Base-by-base conservation (phyloP, 1,140 invertebrate species). In the Papilio dardanus region DNA sequence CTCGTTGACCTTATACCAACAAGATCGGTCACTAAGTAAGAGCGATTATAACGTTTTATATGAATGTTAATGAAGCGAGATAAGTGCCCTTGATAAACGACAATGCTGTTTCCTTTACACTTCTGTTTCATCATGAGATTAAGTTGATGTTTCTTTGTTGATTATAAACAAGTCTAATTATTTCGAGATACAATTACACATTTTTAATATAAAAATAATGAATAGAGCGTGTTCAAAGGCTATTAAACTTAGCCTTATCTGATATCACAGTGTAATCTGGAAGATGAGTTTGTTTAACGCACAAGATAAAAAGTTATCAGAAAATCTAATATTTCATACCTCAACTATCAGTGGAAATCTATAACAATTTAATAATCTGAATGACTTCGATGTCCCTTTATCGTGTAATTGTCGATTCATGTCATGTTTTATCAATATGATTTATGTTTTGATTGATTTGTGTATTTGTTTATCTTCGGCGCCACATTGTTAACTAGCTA, bases 171-270 rank as follows among this genome's bases (percentile, higher is more conserved):
- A n/a, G n/a, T n/a, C n/a, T n/a, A n/a, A n/a, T 40, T 50, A 14
- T 30, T 46, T 71, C 19, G 28, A 7, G 21, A 24, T 40, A 30
- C n/a, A 46, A 46, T 46, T 67, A 79, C 42, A 74, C 65, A 24
- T 78, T 42, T 28, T 16, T 67, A 62, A 74, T 77, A 75, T 76
- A 65, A 76, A 40, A 30, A 30, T 71, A 30, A 71, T 30, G 68
- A 71, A 71, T 7, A 71, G 54, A 77, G 46, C 78, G 42, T 80
- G 75, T 77, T 68, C 35, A 85, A 81, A 86, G 85, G 88, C 85
- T 88, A 86, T 86, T 92, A 91, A 92, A 91, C 86, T 86, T 78
- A 74, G 83, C 86, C 84, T 85, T 88, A 88, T 86, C 83, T 86
- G 77, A 88, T 89, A 91, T 90, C 86, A 77, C n/a, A 46, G 71